Percentiles rank a stretch among this genome's conserved stretches.
Conservation (phyloP, 2,797 vertebrate species). For the Notamacropus eugenii region DNA sequence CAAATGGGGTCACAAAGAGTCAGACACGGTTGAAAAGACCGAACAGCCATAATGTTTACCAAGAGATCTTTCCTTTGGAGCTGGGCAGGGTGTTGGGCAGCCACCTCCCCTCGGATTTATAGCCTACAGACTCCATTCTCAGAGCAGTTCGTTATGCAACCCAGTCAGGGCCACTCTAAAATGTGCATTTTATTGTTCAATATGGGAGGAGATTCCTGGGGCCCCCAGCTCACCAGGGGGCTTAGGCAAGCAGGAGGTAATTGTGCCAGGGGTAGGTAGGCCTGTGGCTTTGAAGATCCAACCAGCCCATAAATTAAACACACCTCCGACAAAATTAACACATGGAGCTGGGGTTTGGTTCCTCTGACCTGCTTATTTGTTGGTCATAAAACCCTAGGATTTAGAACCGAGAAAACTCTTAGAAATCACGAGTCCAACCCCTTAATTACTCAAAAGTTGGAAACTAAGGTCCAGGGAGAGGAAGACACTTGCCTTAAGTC, state of each 20-base stretch:
- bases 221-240: not conserved
- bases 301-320: not conserved
- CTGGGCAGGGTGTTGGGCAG: not conserved
- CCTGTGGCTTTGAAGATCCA: conserved; percentile 4
- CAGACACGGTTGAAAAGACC: not conserved
- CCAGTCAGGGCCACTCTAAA: conserved; percentile 37
- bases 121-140: conserved; percentile 20
- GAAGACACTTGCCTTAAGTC: not conserved
- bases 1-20: not conserved
- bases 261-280: not conserved
- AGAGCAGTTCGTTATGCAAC: conserved; percentile 24
- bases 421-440: not conserved
- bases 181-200: conserved; percentile 61
- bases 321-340: not conserved
- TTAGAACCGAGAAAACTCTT: not conserved
- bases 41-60: rapidly evolving
- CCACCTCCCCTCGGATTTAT: not conserved
- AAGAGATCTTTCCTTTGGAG: rapidly evolving
- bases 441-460: not conserved
- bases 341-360: not conserved
- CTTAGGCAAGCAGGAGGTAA: not conserved
- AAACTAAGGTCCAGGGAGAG: not conserved
- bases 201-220: not conserved
- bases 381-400: conserved; percentile 3
- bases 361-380: conserved; percentile 8